phyloP scores from a whole-genome alignment of 2,888 invertebrate species.

The Cyrtodaria siliqua region DNA sequence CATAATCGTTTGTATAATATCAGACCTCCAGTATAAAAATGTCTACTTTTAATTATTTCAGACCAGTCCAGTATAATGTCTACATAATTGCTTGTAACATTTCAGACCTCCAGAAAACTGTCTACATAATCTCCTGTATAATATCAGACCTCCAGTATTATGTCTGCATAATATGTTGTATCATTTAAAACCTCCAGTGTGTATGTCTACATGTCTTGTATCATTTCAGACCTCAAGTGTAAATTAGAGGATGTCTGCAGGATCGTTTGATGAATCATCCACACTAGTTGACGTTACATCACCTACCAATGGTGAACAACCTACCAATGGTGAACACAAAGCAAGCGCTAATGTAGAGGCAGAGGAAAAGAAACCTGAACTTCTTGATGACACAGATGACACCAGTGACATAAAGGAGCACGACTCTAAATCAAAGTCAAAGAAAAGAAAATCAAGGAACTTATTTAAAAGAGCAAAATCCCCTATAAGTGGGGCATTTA shows the following conservation, averaged over 20 bases:
- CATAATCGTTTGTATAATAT: no score
- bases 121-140: no score
- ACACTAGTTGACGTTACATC: slow-evolving; percentile 75
- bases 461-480: slow-evolving; percentile 74
- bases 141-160: no score
- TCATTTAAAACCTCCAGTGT: no score
- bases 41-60: no score
- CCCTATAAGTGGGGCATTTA: slow-evolving; percentile 64
- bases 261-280: slow-evolving; percentile 81
- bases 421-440: slow-evolving; percentile 57
- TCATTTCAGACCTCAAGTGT: slow-evolving; percentile 65
- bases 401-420: slow-evolving; percentile 23
- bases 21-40: no score
- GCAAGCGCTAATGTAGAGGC: slow-evolving; percentile 25
- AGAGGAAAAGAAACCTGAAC: slow-evolving; percentile 62
- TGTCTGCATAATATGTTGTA: no score
- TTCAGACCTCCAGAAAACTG: no score
- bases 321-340: slow-evolving; percentile 25
- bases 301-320: slow-evolving; percentile 68
- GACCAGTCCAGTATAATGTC: no score
- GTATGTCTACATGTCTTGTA: no score
- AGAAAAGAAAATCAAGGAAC: slow-evolving; percentile 70
- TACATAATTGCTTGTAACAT: no score
- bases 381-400: slow-evolving; percentile 46
- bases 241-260: slow-evolving; percentile 79